Evolutionary conservation across 2,888 invertebrate species (phyloP).

Genomic region (Cantharis rufa): DNA sequence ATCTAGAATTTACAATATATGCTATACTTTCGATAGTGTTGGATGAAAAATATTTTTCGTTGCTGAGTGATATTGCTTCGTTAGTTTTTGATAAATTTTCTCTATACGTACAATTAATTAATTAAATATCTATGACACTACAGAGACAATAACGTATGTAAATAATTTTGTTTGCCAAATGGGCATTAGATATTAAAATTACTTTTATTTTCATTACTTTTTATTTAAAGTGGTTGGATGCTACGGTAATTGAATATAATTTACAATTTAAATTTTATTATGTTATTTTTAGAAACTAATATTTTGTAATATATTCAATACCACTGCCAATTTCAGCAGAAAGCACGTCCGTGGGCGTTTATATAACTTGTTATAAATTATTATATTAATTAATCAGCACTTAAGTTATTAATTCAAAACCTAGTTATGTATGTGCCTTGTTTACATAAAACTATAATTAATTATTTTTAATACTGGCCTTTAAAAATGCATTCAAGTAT

Average conservation of each 20-base stretch:
- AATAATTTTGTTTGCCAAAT: too few species aligned
- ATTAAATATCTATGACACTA: too few species aligned
- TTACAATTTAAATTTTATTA: neutral
- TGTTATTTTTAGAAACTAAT: neutral
- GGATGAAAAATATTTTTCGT: too few species aligned
- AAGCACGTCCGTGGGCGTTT: neutral
- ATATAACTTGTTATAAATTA: neutral
- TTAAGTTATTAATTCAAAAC: neutral
- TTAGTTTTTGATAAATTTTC: too few species aligned
- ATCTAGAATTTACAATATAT: too few species aligned
- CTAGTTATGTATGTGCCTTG: neutral
- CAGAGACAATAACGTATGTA: too few species aligned
- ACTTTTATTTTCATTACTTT: too few species aligned
- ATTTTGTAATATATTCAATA: neutral
- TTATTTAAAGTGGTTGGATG: neutral
- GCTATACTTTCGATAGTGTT: too few species aligned
- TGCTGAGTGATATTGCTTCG: too few species aligned
- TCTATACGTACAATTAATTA: too few species aligned
- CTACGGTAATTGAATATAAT: neutral
- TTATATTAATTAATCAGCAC: neutral
- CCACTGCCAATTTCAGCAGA: neutral
- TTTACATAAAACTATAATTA: neutral
- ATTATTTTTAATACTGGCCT: neutral
- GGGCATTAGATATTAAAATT: too few species aligned
- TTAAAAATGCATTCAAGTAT: neutral